Evolutionary conservation across 2,113 vertebrate genomes (phyloP).

Genomic region (Tylochromis polylepis): DNA sequence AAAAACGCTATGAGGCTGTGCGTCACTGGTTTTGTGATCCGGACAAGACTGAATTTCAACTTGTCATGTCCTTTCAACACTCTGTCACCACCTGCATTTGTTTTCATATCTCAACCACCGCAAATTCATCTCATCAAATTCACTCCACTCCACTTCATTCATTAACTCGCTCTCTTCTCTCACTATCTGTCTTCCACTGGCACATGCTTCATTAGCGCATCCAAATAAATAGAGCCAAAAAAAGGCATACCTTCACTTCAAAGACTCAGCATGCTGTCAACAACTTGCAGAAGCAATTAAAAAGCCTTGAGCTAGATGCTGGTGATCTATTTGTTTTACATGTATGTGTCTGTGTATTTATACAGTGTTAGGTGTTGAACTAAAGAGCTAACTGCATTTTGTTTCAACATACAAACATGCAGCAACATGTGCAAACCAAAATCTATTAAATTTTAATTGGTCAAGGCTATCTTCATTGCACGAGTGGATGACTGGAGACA

Average conservation of each 20-base stretch:
- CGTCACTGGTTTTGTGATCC: not conserved
- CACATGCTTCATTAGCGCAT: slow-evolving; percentile 46
- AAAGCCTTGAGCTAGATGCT: slow-evolving; percentile 9
- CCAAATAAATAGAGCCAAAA: slow-evolving; percentile 32
- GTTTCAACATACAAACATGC: not conserved
- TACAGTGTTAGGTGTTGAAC: not conserved
- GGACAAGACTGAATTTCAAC: not conserved
- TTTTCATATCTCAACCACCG: not conserved
- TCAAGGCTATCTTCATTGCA: not conserved
- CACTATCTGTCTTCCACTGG: not conserved
- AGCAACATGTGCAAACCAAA: not conserved
- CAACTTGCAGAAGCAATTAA: slow-evolving; percentile 52
- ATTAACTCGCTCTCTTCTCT: slow-evolving; percentile 3
- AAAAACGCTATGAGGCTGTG: not conserved
- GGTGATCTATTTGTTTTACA: not conserved
- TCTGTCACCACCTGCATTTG: not conserved
- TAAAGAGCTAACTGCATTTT: not conserved
- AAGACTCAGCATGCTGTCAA: slow-evolving; percentile 44
- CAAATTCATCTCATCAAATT: slow-evolving; percentile 9
- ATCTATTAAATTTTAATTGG: slow-evolving; percentile 24
- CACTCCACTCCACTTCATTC: not conserved
- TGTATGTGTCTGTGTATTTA: not conserved
- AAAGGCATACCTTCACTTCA: slow-evolving; percentile 48
- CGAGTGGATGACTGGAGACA: not conserved
- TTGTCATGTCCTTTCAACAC: not conserved